Evolutionary conservation across 2,797 vertebrate species (phyloP).

Genomic region (Carduelis carduelis): DNA sequence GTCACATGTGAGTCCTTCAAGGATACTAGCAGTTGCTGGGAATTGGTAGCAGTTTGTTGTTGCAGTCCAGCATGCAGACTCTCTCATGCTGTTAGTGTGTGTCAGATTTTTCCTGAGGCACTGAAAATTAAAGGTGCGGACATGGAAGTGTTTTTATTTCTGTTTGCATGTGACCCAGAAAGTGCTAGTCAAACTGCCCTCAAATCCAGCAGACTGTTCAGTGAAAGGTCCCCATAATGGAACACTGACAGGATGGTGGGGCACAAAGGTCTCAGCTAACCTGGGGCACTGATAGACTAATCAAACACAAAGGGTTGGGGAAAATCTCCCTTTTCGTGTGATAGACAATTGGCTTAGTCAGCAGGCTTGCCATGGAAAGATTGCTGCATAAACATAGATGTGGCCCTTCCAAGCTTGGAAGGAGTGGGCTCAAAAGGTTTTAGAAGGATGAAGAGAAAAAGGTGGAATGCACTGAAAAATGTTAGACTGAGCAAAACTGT

Average conservation of each 20-base stretch:
- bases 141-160: neutral
- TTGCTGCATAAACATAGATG: neutral
- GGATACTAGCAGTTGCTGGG: neutral
- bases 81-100: neutral
- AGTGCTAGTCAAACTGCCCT: neutral
- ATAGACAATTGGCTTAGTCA: neutral
- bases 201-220: too few relatives aligned
- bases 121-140: neutral
- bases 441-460: neutral
- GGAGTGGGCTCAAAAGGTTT: neutral
- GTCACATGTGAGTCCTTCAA: neutral
- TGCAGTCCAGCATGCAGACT: accelerated
- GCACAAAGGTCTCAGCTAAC: neutral
- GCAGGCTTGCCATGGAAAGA: neutral
- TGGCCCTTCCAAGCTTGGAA: neutral
- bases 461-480: neutral
- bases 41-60: neutral
- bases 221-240: neutral
- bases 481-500: neutral
- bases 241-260: accelerated
- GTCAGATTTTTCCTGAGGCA: neutral
- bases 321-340: neutral
- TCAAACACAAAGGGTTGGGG: neutral
- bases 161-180: neutral
- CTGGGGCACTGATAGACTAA: neutral